phyloP scores from a whole-genome alignment of 2,888 invertebrate genomes.

The Alloscopus bannaensis region DNA sequence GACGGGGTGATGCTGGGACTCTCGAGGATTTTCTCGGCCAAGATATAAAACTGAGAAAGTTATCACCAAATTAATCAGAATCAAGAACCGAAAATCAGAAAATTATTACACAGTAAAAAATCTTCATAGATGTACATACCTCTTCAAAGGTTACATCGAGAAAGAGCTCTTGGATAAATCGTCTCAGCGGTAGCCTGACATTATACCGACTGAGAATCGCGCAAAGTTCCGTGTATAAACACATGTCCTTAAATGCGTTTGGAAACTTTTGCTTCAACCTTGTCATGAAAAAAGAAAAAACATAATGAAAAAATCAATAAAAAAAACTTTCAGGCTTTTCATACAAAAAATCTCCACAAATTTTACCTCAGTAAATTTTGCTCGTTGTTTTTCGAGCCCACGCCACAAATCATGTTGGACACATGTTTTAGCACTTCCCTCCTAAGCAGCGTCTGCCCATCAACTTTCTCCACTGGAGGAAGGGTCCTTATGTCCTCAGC shows the following conservation, averaged over 20 bases:
- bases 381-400: slow-evolving; percentile 87
- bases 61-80: too few relatives aligned
- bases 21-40: slow-evolving; percentile 47
- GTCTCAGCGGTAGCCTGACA: slow-evolving; percentile 87
- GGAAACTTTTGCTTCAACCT: slow-evolving; percentile 79
- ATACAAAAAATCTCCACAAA: slow-evolving; percentile 66
- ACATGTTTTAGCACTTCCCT: slow-evolving; percentile 84
- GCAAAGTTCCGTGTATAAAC: slow-evolving; percentile 94
- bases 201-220: slow-evolving; percentile 86
- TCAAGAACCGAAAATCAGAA: too few relatives aligned
- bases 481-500: not conserved
- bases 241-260: slow-evolving; percentile 83
- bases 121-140: slow-evolving; percentile 19
- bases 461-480: slow-evolving; percentile 39
- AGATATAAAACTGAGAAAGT: slow-evolving; percentile 37
- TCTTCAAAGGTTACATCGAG: slow-evolving; percentile 79
- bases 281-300: slow-evolving; percentile 33
- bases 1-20: slow-evolving; percentile 20
- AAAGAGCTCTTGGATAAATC: slow-evolving; percentile 95
- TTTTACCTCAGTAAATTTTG: slow-evolving; percentile 83
- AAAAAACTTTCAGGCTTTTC: slow-evolving; percentile 52
- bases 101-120: too few relatives aligned
- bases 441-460: slow-evolving; percentile 75
- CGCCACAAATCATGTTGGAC: slow-evolving; percentile 86
- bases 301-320: not conserved